Percentiles rank a stretch among this genome's conserved stretches.
Conservation (phyloP, 2,797 vertebrate species). For the Chrosomus eos region DNA sequence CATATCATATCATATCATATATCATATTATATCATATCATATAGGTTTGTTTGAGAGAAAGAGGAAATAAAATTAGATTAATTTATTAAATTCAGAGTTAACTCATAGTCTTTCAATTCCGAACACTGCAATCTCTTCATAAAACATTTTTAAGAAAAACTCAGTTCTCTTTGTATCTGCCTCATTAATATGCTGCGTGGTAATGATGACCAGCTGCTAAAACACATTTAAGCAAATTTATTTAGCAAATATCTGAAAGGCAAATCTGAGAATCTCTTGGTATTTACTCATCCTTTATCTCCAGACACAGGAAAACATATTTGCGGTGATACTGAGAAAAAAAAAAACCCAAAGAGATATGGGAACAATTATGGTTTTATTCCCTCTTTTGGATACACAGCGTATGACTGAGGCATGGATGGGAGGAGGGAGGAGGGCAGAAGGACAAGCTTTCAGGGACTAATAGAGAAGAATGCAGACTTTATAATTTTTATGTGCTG, state of each 20-base stretch:
- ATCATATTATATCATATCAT: no score
- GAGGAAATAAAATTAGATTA: background rate
- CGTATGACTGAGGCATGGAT: background rate
- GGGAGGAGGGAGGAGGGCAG: background rate
- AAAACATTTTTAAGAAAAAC: background rate
- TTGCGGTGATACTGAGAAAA: background rate
- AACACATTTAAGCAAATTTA: slow-evolving; percentile 31
- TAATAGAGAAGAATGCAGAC: slow-evolving; percentile 19
- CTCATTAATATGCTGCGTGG: slow-evolving; percentile 6
- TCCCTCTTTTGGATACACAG: background rate
- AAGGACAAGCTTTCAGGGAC: background rate
- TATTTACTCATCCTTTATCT: background rate
- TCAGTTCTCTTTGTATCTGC: background rate
- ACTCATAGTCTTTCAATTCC: background rate
- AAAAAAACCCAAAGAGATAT: background rate
- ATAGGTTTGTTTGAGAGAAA: background rate
- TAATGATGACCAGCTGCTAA: slow-evolving; percentile 29
- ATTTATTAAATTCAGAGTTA: background rate
- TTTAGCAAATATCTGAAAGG: slow-evolving; percentile 25
- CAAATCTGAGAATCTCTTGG: slow-evolving; percentile 9
- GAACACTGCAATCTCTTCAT: background rate
- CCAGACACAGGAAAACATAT: slow-evolving; percentile 14
- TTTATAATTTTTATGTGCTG: slow-evolving; percentile 7
- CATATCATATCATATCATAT: no score
- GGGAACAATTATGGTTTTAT: background rate